Base-by-base conservation (phyloP, 2,888 invertebrate genomes). In the Elysia crispata region DNA sequence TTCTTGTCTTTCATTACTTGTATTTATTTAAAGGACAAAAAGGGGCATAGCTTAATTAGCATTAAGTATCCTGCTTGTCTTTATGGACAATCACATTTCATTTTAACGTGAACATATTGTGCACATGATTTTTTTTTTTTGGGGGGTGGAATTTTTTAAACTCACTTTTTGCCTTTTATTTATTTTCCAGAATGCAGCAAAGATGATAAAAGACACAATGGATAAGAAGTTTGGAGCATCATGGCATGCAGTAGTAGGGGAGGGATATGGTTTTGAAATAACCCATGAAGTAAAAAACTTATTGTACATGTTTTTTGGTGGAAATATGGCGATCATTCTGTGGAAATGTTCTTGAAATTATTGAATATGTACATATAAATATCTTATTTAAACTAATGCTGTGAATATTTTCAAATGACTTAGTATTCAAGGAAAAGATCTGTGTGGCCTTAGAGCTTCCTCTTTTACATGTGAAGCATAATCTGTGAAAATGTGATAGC, bases 161-260 rank as follows among this genome's bases (percentile, higher is more conserved):
- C 54, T 60, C 8, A 60, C 15, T 60, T 23, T 3, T 60, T 60
- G 60, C 64, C 57, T 70, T 25, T 41, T 11, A 66, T 64, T 78
- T 64, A 54, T 81, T 75, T 92, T 93, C 88, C 94, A 97, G 95
- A 94, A 95, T 85, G 98, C 98, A 0, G 97, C 98, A n/a, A 95
- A 95, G 86, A 95, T 96, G 94, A 97, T 98, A 78, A 98, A 98
- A 93, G 98, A 98, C 88, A 94, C 95, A 69, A 95, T 98, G 95
- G 98, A 98, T 93, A 97, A 97, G 93, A 97, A 97, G 92, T 98
- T 97, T 92, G 98, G 98, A 1, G 95, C 97, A 0, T 95, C 97
- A 81, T 98, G 98, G 95, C 97, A 97, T 92, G 97, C 96, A n/a
- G 96, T 98, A 0, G 96, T 98, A 5, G 98, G 98, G 8, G 98